Base-by-base conservation (phyloP, 2,888 invertebrate genomes). In the Clivina fossor region DNA sequence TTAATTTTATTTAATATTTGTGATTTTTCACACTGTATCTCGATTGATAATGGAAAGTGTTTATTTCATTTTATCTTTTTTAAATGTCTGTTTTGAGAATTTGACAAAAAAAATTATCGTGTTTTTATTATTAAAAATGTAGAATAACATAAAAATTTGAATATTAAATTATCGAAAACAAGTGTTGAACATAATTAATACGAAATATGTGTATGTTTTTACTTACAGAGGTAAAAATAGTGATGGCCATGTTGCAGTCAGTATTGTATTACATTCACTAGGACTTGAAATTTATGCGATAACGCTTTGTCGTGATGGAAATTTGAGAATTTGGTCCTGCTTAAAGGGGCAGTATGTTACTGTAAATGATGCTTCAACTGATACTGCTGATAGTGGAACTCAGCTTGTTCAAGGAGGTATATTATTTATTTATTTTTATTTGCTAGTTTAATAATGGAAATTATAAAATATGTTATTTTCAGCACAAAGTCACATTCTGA, bases 251-350 rank as follows among this genome's bases (percentile, higher is more conserved):
- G 81, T 83, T 58, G 83, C 86, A 2, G 84, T 86, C 62, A 87
- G 88, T 35, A 76, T 92, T 48, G 80, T 85, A 4, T 79, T 93
- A 41, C 85, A 86, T 58, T 78, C 80, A 32, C 76, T 84, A 22
- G 79, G 78, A 24, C 76, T 75, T 11, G 83, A 85, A 63, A 77
- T 80, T 0, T 84, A 86, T 64, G 80, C 89, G 2, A 82, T 92
- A 64, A 88, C 90, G 0, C 78, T 95, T 8, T 88, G 89, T 66
- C 82, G 88, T 8, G 92, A 91, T 71, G 86, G 90, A 30, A 84
- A 88, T 62, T 76, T 95, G 9, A 81, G 92, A 26, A 84, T 91
- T 63, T 93, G 92, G 92, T 84, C 87, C 1, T 84, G 85, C 20
- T 77, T 81, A 53, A 86, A 82, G 30, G 77, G 81, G 7, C 84